Evolutionary conservation across 2,113 vertebrate genomes (phyloP).

Genomic region (Tetraodon nigroviridis): DNA sequence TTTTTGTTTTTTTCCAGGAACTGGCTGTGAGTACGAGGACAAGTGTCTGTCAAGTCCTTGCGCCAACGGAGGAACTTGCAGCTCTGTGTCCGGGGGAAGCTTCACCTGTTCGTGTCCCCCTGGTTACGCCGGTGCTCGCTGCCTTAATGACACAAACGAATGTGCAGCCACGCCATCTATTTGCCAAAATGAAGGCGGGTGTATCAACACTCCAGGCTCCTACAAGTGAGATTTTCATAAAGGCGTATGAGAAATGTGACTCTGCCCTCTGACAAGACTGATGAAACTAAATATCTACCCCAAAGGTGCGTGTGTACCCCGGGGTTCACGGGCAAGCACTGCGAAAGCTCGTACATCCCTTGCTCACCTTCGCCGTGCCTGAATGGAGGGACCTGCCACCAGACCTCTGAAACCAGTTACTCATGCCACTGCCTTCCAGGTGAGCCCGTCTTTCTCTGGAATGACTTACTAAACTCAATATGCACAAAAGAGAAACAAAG

Average conservation of each 20-base stretch:
- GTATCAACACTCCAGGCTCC: conserved; percentile 81
- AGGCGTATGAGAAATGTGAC: background rate
- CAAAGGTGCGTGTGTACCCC: conserved; percentile 76
- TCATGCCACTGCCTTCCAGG: conserved; percentile 92
- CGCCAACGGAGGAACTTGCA: conserved; percentile 82
- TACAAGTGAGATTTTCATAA: conserved; percentile 64
- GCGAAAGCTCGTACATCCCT: conserved; percentile 81
- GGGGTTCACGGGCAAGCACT: conserved; percentile 82
- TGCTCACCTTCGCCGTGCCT: conserved; percentile 86
- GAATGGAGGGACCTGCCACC: conserved; percentile 89
- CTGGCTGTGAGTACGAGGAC: conserved; percentile 81
- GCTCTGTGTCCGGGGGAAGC: conserved; percentile 68
- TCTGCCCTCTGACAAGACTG: background rate
- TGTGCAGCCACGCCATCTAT: conserved; percentile 65
- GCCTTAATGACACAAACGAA: conserved; percentile 85
- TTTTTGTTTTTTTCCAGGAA: conserved; percentile 65
- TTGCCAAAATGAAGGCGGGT: conserved; percentile 81
- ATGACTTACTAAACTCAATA: background rate
- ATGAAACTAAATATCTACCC: conserved; percentile 1
- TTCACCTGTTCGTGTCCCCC: conserved; percentile 80
- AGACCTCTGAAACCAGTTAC: conserved; percentile 80
- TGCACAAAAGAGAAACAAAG: no score
- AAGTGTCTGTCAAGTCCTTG: conserved; percentile 86
- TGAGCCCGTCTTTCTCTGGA: conserved; percentile 45
- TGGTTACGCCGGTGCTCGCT: conserved; percentile 81